Percentiles rank a stretch among this genome's conserved stretches.
These are phyloP conservation scores for Subacronicta megacephala DNA, from an alignment of 2,888 invertebrate species.

Conservation along the genomic window DNA sequence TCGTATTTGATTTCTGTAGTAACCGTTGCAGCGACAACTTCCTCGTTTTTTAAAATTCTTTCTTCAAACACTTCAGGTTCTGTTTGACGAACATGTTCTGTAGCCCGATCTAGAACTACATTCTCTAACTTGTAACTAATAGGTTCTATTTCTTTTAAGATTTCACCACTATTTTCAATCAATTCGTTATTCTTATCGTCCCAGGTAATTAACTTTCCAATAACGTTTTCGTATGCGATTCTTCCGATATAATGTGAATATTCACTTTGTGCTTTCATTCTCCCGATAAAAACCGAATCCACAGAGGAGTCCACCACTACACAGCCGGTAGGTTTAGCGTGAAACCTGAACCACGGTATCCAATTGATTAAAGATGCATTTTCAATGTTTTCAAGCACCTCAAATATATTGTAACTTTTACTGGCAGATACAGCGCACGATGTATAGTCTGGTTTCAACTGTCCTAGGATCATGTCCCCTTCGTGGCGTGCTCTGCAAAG, in stretches of 20 bases:
- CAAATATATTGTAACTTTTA: slow-evolving; percentile 90
- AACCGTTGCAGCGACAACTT: slow-evolving; percentile 90
- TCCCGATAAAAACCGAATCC: slow-evolving; percentile 80
- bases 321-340: slow-evolving; percentile 91
- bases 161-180: slow-evolving; percentile 91
- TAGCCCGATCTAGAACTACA: slow-evolving; percentile 89
- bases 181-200: slow-evolving; percentile 90
- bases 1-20: slow-evolving; percentile 93
- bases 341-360: slow-evolving; percentile 93
- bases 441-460: slow-evolving; percentile 89
- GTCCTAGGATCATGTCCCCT: slow-evolving; percentile 93
- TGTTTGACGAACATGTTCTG: slow-evolving; percentile 83
- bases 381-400: slow-evolving; percentile 94
- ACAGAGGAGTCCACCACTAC: slow-evolving; percentile 89
- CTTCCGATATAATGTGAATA: slow-evolving; percentile 92
- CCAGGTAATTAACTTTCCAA: slow-evolving; percentile 92
- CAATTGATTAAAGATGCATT: slow-evolving; percentile 93
- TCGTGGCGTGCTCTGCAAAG: slow-evolving; percentile 93
- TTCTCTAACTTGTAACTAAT: slow-evolving; percentile 92
- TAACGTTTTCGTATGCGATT: slow-evolving; percentile 91
- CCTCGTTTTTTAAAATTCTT: slow-evolving; percentile 86
- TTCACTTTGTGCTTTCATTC: slow-evolving; percentile 73
- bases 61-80: slow-evolving; percentile 89
- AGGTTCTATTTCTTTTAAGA: slow-evolving; percentile 95
- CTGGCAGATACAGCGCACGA: slow-evolving; percentile 92